Conservation (phyloP, 2,797 vertebrate genomes). For the Trachurus trachurus region DNA sequence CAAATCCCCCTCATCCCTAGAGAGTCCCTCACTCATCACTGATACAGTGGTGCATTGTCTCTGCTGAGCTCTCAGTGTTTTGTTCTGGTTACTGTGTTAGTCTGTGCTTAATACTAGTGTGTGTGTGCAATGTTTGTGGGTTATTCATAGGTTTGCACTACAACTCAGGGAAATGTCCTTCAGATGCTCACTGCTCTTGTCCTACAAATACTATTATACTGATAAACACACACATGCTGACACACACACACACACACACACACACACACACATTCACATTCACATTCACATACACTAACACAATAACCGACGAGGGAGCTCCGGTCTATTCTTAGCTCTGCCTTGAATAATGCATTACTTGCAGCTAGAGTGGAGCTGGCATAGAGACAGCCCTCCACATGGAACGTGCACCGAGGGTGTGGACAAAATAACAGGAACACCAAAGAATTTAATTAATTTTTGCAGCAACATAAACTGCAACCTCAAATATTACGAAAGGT, state of each 20-base stretch:
- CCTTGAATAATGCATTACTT: slow-evolving; percentile 85
- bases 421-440: slow-evolving; percentile 17
- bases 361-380: slow-evolving; percentile 55
- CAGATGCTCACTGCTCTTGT: slow-evolving; percentile 22
- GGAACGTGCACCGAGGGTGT: slow-evolving; percentile 17
- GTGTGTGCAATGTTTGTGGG: not conserved
- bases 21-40: slow-evolving; percentile 46
- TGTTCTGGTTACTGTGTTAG: slow-evolving; percentile 35
- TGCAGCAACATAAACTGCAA: not conserved
- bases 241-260: slow-evolving; percentile 21
- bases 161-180: slow-evolving; percentile 18
- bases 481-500: not conserved
- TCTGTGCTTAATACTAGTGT: slow-evolving; percentile 4
- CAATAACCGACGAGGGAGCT: slow-evolving; percentile 52
- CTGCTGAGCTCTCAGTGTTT: slow-evolving; percentile 40
- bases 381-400: slow-evolving; percentile 29
- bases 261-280: slow-evolving; percentile 13
- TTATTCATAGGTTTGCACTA: slow-evolving; percentile 6
- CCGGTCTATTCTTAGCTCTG: slow-evolving; percentile 79
- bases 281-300: slow-evolving; percentile 32
- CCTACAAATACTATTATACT: slow-evolving; percentile 35
- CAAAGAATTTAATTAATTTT: slow-evolving; percentile 2
- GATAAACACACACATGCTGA: slow-evolving; percentile 15
- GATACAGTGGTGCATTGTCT: slow-evolving; percentile 70
- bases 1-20: slow-evolving; percentile 57